These are phyloP conservation scores for Pipistrellus kuhlii DNA, from an alignment of 2,797 vertebrate species.

Conservation along the genomic window DNA sequence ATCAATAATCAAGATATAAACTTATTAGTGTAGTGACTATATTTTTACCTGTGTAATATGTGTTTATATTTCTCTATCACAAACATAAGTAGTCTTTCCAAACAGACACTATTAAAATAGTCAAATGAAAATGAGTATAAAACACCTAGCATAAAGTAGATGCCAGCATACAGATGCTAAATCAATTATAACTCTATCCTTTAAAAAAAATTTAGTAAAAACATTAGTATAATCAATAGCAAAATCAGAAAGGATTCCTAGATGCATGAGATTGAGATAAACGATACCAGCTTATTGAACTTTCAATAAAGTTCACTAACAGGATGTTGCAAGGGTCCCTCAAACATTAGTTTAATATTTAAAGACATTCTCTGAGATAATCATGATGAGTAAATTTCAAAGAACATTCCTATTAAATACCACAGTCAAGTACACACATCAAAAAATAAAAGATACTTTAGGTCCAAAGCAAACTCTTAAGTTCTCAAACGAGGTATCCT, in stretches of 20 bases:
- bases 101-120: neutral
- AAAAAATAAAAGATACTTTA: neutral
- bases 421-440: neutral
- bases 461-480: neutral
- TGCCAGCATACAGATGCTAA: neutral
- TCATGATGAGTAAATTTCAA: neutral
- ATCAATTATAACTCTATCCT: neutral
- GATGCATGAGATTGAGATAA: neutral
- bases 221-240: neutral
- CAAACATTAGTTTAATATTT: neutral
- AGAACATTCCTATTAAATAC: neutral
- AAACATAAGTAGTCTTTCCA: neutral
- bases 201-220: conserved; percentile 31
- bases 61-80: neutral
- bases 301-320: neutral
- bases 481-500: neutral
- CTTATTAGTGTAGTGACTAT: neutral
- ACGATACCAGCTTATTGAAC: neutral
- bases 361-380: conserved; percentile 28
- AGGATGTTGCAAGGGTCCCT: neutral
- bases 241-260: neutral
- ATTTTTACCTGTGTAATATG: neutral
- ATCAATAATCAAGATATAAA: neutral
- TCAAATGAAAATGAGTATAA: neutral
- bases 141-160: neutral